Base-by-base conservation (phyloP, 1,140 invertebrate genomes). In the Zelostemma sp. region DNA sequence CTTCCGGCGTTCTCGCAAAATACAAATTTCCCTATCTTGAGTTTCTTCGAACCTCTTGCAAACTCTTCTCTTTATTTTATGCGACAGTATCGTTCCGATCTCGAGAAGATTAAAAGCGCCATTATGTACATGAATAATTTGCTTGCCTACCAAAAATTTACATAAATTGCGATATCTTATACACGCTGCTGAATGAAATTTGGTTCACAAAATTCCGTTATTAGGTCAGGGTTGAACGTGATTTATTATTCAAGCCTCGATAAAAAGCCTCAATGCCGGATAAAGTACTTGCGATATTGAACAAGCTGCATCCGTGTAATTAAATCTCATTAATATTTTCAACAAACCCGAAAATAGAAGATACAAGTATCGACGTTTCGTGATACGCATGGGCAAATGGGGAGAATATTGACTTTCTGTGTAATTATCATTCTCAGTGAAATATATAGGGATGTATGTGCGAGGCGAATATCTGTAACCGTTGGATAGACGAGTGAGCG, bases 51-150 rank as follows among this genome's bases (percentile, higher is more conserved):
- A 31, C 11, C 28, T 6, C 28, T 5, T 6, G 5, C 28, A 31
- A n/a, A 38, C 1, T 38, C 35, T 38, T 5, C 40, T 15, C 14
- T 15, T 14, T 6, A 15, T 41, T 41, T 41, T 41, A 12, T 15
- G 15, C 17, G 16, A 8, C 1, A n/a, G 43, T 46, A 46, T 46
- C 43, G 43, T 21, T n/a, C 17, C 17, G 43, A 19, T 46, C 43
- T 46, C 6, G 4, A 12, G 16, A 18, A 21, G 43, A 46, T 46
- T 46, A 46, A 46, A 46, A 18, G 17, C 16, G 43, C 11, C 9
- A 21, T 46, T 46, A 46, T 19, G 17, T 18, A 18, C 43, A n/a
- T 46, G 43, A 46, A 46, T 46, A 46, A 46, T 21, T 19, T 46
- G 43, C 43, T 19, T 9, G 43, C 12, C 18, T 3, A 6, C 43